These are phyloP conservation scores for Bombyx mori DNA, from an alignment of 1,140 invertebrate species.

Conservation along the genomic window ASM3026992v2 NC_085116.1:17277001-17277500, in stretches of 20 bases:
- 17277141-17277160: slow-evolving; percentile 17
- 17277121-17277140: too few species aligned
- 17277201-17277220: slow-evolving; percentile 93
- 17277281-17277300: slow-evolving; percentile 90
- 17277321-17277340: slow-evolving; percentile 77
- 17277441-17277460: slow-evolving; percentile 56
- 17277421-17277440: background rate
- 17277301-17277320: slow-evolving; percentile 93
- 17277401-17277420: background rate
- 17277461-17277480: slow-evolving; percentile 72
- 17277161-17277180: slow-evolving; percentile 67
- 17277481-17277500: slow-evolving; percentile 55
- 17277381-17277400: too few species aligned
- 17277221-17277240: slow-evolving; percentile 88
- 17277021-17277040: background rate
- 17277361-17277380: too few species aligned
- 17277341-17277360: too few species aligned
- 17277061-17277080: background rate
- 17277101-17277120: too few species aligned
- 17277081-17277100: too few species aligned
- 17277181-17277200: slow-evolving; percentile 92
- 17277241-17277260: slow-evolving; percentile 81
- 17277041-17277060: background rate
- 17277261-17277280: slow-evolving; percentile 81
- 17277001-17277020: background rate